Evolutionary conservation across 1,140 invertebrate genomes (phyloP), one percentile per base, ranked within the genome.

Genomic region (Neotoxoptera formosana): DNA sequence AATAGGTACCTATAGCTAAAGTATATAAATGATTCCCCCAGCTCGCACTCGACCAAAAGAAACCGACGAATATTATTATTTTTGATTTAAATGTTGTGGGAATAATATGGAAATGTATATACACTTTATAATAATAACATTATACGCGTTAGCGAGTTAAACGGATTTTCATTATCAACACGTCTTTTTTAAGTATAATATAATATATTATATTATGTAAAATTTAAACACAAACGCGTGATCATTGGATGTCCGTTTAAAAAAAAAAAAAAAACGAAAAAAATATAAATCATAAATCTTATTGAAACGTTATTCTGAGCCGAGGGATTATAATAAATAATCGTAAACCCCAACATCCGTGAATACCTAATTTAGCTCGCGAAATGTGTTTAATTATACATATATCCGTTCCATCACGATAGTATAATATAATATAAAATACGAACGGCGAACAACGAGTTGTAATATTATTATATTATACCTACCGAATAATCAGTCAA

Each of bases 281-380:
- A 76, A 76, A 76, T 76, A 76, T 76, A 76, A 76, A 76, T 76
- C 60, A 76, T 76, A 76, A 76, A n/a, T 76, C 60, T 67, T 76
- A n/a, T n/a, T 76, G 60, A 76, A 76, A 76, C 60, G n/a, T 76
- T 76, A 76, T 76, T 76, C 51, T 67, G n/a, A 76, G 60, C n/a
- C 60, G 60, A 76, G 60, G 60, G 30, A 76, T 76, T 76, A 76
- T 76, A 76, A 76, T 76, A 76, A 76, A 76, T 76, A 76, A 76
- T 76, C 60, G 30, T 76, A 76, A 76, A 20, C 21, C 36, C 81
- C 21, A 41, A 41, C 23, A 45, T 47, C 9, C 36, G 41, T 47
- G 41, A 86, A 47, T 45, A 45, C 41, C 83, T 25, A 86, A 51
- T 88, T 88, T 88, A 21, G n/a, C n/a, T 34, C 14, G 86, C 47